Evolutionary conservation across 2,113 vertebrate genomes (phyloP), one percentile per base, ranked within the genome.

Genomic region (Dissostichus mawsoni): DNA sequence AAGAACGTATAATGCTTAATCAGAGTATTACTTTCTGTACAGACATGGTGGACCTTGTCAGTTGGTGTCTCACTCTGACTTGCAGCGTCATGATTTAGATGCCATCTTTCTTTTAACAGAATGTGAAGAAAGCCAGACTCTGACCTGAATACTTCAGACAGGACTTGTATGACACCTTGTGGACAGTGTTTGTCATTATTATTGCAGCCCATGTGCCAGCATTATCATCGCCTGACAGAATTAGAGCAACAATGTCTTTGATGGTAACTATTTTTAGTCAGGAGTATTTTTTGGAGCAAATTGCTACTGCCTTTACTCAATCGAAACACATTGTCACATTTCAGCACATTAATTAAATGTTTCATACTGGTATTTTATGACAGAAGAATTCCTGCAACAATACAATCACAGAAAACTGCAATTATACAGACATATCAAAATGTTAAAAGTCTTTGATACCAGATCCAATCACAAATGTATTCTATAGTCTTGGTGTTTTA

Each of bases 141-240:
- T 33, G 47, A 56, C n/a, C 20, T 11, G 59, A 1, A 20, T 1
- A 0, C 53, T 0, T 23, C 14, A 33, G 13, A 8, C 48, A 11
- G 83, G 9, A 57, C 75, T 11, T 47, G 72, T 62, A 84, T 85
- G 90, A 84, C 92, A 88, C 68, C 92, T 90, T 36, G 92, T 87
- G 93, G 90, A 47, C 18, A 36, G 0, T 4, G 7, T n/a, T 8
- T 55, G 69, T 61, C 48, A 82, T n/a, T 58, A 3, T 18, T 11
- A 3, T 74, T 78, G 48, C 23, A 57, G 45, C 12, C 17, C 33
- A 61, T 33, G 23, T 44, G 68, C 41, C 14, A 48, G n/a, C 2
- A 20, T 63, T 18, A 51, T 20, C 4, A 50, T 9, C 16, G 6
- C 0, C 33, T 36, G 58, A 69, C 5, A 0, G 64, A 50, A 62